A percentile compares a stretch with the other conserved stretches of the same genome.
Conservation (phyloP, 2,888 invertebrate genomes). For the Listrodromus nycthemerus region DNA sequence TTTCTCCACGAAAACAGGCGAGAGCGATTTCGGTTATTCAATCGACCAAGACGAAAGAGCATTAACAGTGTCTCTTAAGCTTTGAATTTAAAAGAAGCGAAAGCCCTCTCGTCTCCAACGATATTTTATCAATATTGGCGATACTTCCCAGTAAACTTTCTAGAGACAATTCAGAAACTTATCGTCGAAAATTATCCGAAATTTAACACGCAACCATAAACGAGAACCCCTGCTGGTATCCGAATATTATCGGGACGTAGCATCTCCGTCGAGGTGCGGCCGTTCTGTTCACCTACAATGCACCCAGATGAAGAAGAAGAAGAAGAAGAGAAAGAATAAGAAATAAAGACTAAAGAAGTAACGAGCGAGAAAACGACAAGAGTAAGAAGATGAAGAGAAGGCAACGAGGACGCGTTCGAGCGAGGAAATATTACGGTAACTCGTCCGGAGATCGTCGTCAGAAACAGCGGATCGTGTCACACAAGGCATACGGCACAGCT, state of each 20-base stretch:
- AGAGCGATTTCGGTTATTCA: too few relatives aligned
- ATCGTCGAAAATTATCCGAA: constrained; percentile 36
- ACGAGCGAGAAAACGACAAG: constrained; percentile 15
- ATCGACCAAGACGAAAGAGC: too few relatives aligned
- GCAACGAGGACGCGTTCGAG: constrained; percentile 9
- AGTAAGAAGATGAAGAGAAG: constrained; percentile 15
- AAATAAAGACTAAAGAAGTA: not conserved
- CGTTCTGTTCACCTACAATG: constrained; percentile 40
- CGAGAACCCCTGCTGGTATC: constrained; percentile 46
- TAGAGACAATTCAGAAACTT: not conserved
- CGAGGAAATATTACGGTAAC: constrained; percentile 61
- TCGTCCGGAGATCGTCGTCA: constrained; percentile 53
- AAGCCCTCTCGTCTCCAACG: not conserved
- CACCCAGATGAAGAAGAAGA: constrained; percentile 10
- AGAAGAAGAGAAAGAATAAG: not conserved
- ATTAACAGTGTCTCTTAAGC: too few relatives aligned
- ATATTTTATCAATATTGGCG: constrained; percentile 31
- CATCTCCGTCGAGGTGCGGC: constrained; percentile 62
- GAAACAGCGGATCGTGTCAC: constrained; percentile 51
- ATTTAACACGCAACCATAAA: constrained; percentile 44
- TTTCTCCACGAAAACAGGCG: too few relatives aligned
- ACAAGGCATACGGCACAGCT: constrained; percentile 27
- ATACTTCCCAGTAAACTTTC: constrained; percentile 46
- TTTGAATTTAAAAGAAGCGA: too few relatives aligned
- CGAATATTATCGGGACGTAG: constrained; percentile 59